Percentiles rank a stretch among this genome's conserved stretches.
phyloP scores from a whole-genome alignment of 2,888 invertebrate species.

The Sclerodermus sp. region DNA sequence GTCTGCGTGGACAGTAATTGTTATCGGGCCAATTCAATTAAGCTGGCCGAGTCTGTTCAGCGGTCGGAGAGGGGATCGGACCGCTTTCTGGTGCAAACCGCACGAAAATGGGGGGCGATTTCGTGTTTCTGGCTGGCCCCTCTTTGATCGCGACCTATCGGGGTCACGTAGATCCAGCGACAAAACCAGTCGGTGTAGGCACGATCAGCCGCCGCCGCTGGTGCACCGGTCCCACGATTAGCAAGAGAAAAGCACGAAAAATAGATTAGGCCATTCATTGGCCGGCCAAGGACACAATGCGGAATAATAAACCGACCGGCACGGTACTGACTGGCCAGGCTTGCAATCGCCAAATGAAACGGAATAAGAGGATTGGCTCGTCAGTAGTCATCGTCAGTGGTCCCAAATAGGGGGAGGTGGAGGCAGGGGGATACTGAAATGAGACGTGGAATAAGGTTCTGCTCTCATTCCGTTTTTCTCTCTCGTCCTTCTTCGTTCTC shows the following conservation, averaged over 20 bases:
- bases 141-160: background rate
- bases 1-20: too few relatives aligned
- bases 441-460: slow-evolving; percentile 20
- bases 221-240: slow-evolving; percentile 13
- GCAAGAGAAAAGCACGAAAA: slow-evolving; percentile 29
- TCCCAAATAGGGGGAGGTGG: slow-evolving; percentile 13
- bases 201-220: slow-evolving; percentile 1
- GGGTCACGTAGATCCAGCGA: background rate
- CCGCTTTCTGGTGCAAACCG: too few relatives aligned
- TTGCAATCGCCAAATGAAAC: slow-evolving; percentile 45
- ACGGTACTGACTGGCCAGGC: too few relatives aligned
- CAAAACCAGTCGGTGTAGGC: slow-evolving; percentile 3
- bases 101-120: slow-evolving; percentile 6
- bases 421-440: slow-evolving; percentile 17
- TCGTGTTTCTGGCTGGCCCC: slow-evolving; percentile 8
- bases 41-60: too few relatives aligned
- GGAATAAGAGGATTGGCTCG: slow-evolving; percentile 46
- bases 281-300: slow-evolving; percentile 25
- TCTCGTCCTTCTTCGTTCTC: background rate
- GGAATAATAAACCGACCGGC: slow-evolving; percentile 33
- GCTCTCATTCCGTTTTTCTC: slow-evolving; percentile 1
- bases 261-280: slow-evolving; percentile 34
- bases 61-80: too few relatives aligned
- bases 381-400: slow-evolving; percentile 18
- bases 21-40: too few relatives aligned